A percentile compares a stretch with the other conserved stretches of the same genome.
Conservation (phyloP, 2,888 invertebrate genomes). For the Drosophila longiperda region DNA sequence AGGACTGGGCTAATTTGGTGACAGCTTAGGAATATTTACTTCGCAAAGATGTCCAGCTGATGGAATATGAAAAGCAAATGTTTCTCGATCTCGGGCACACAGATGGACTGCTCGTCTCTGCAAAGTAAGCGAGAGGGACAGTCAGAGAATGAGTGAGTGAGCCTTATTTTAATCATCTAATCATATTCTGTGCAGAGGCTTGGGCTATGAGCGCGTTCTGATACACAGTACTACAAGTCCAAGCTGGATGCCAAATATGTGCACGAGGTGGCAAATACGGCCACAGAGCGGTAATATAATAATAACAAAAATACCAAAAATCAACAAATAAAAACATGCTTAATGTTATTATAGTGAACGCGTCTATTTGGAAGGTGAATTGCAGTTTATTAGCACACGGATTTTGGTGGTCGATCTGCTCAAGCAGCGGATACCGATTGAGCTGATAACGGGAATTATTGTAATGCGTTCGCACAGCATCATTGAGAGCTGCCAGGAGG, state of each 20-base stretch:
- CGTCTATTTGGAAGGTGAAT: slow-evolving; percentile 96
- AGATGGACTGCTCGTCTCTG: slow-evolving; percentile 93
- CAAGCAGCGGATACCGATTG: slow-evolving; percentile 94
- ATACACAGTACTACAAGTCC: too few species aligned
- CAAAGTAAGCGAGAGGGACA: slow-evolving; percentile 88
- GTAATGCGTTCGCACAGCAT: slow-evolving; percentile 95
- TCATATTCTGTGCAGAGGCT: slow-evolving; percentile 87
- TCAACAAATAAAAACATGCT: too few species aligned
- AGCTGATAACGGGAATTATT: slow-evolving; percentile 95
- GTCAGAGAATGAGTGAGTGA: background rate
- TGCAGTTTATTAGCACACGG: slow-evolving; percentile 96
- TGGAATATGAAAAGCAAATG: slow-evolving; percentile 97
- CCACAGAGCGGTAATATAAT: slow-evolving; percentile 86
- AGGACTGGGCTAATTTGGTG: slow-evolving; percentile 75
- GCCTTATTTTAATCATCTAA: background rate
- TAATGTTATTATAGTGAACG: slow-evolving; percentile 87
- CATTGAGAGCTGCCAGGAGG: slow-evolving; percentile 96
- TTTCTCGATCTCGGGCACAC: slow-evolving; percentile 94
- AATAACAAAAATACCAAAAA: background rate
- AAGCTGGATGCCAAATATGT: slow-evolving; percentile 87
- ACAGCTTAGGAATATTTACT: slow-evolving; percentile 83
- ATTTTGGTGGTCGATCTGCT: slow-evolving; percentile 98
- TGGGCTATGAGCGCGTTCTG: slow-evolving; percentile 91
- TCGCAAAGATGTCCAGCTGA: slow-evolving; percentile 86
- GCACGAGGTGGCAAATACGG: slow-evolving; percentile 83